These are phyloP conservation scores for Micronycteris hirsuta DNA, from an alignment of 2,113 vertebrate genomes.

Conservation along the genomic window DNA sequence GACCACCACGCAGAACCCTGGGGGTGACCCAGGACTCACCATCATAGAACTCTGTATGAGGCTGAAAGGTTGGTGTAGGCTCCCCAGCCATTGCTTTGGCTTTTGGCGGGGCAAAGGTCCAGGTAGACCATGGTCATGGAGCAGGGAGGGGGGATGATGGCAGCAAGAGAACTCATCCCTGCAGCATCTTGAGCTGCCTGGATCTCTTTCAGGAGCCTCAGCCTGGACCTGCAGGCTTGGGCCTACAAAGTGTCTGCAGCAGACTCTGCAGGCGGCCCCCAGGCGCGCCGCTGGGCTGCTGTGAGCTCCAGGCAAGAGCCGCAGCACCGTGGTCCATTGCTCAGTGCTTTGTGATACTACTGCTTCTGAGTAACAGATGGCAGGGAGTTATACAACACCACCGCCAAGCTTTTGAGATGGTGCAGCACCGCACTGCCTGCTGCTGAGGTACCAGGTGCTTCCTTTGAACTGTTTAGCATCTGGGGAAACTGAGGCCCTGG, in stretches of 20 bases:
- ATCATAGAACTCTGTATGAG: neutral
- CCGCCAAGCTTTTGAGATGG: constrained; percentile 32
- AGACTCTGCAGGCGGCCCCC: constrained; percentile 47
- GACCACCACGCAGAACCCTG: neutral
- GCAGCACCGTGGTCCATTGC: constrained; percentile 35
- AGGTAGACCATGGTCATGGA: neutral
- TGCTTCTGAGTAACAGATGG: constrained; percentile 70
- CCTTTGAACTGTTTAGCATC: neutral
- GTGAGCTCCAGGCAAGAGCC: constrained; percentile 44
- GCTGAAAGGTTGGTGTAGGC: neutral
- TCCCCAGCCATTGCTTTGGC: neutral
- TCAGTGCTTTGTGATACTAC: constrained; percentile 59
- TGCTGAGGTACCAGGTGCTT: neutral
- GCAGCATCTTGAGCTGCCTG: neutral
- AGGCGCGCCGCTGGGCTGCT: constrained; percentile 1
- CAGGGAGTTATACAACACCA: constrained; percentile 69
- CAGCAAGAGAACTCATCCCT: neutral
- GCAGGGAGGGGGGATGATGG: neutral
- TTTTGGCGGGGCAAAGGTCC: neutral
- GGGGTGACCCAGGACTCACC: neutral
- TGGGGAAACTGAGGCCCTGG: neutral
- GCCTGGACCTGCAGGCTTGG: neutral
- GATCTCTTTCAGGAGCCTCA: neutral
- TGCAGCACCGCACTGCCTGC: constrained; percentile 29
- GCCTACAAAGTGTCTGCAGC: neutral